Evolutionary conservation across 2,113 vertebrate genomes (phyloP).

Genomic region (Callocephalon fimbriatum): DNA sequence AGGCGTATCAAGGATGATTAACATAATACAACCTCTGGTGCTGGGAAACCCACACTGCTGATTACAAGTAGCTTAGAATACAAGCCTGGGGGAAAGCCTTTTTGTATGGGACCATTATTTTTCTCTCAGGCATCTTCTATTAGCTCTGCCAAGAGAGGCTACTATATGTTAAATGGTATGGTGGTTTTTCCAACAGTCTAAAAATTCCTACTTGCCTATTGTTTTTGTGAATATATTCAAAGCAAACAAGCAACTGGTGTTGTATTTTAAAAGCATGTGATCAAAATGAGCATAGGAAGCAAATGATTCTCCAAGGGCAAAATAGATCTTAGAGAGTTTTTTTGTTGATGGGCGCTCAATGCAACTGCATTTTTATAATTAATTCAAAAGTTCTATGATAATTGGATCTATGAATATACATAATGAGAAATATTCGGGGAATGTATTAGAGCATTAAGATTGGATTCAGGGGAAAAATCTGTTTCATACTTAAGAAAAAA

Average conservation of each 20-base stretch:
- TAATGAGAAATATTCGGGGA: constrained; percentile 9
- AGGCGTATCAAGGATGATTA: background rate
- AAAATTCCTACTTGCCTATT: background rate
- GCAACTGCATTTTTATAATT: constrained; percentile 23
- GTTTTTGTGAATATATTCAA: background rate
- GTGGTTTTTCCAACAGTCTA: background rate
- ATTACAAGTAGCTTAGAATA: background rate
- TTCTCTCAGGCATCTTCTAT: background rate
- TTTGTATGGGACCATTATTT: background rate
- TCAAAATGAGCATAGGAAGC: background rate
- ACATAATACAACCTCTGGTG: background rate
- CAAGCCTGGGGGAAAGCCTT: background rate
- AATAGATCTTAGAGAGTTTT: background rate
- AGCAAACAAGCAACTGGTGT: background rate
- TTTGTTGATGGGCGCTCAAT: background rate
- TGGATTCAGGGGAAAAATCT: background rate
- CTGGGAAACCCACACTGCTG: background rate
- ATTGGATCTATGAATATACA: background rate
- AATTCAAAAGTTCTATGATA: background rate
- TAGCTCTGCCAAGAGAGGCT: background rate
- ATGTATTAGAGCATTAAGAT: background rate
- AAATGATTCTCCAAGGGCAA: background rate
- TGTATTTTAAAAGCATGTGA: background rate
- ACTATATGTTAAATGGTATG: background rate
- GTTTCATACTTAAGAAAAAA: background rate